Base-by-base conservation (phyloP, 2,797 vertebrate species). In the Brotogeris chrysoptera region DNA sequence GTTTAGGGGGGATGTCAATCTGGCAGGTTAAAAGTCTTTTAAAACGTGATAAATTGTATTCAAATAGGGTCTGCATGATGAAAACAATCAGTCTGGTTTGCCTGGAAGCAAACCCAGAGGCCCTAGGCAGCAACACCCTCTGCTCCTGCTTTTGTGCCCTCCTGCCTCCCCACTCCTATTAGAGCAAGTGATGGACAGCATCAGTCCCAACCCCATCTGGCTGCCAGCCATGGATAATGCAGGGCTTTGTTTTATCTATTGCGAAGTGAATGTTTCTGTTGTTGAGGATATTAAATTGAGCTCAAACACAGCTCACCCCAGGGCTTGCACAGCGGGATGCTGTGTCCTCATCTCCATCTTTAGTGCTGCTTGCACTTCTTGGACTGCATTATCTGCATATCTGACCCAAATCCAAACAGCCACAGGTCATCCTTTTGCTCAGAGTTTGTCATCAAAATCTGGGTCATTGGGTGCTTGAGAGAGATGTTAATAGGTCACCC, bases 331-430 rank as follows among this genome's bases (percentile, higher is more conserved):
- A 4, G 16, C 11, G 16, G 24, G 69, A 38, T 38, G 41, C 32
- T 39, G 27, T 16, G 11, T 16, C 49, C 55, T 83, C 44, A 36
- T 6, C 49, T 49, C 60, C 18, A 1, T 43, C 3, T 1, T 25
- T 36, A 38, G 19, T 13, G 24, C 55, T 43, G 34, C 27, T 50
- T 41, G 10, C 3, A 4, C 25, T 23, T 80, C 66, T 46, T 5
- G 10, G 30, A 46, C 18, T 1, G 2, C 1, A 1, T 43, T 61
- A 25, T 13, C n/a, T 17, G 21, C 27, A 44, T 19, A 52, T 25
- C 16, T 32, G 39, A 47, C 24, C 57, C 44, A 61, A 32, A 53
- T 15, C 11, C 13, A 34, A 50, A 41, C 25, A 50, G 72, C 12
- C 16, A 18, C 38, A 12, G 28, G 49, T 57, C 38, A 57, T 25